Evolutionary conservation across 1,140 invertebrate species (phyloP), one percentile per base, ranked within the genome.

Genomic region (Tetragonula clypearis): DNA sequence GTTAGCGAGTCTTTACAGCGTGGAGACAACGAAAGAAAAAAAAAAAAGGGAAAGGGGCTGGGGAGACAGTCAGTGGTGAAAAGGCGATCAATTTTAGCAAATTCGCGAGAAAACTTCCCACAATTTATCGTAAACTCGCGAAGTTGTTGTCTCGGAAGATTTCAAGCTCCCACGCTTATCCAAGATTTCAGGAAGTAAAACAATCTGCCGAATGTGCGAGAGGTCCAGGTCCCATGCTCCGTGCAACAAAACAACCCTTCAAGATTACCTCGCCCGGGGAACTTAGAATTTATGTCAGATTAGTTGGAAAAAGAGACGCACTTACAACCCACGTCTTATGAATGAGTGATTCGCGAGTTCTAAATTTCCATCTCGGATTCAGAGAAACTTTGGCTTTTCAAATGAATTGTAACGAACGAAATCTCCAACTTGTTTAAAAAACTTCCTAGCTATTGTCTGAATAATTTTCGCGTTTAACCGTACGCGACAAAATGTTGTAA

Each of bases 101-200:
- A 66, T 66, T 66, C 30, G 65, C 26, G 26, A 30, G 14, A 66
- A 55, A 74, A 74, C 72, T 74, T 74, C 23, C 72, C 49, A 74
- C n/a, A 55, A 74, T 74, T 74, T 74, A 74, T 74, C 23, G 49
- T 21, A 55, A 23, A 17, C 11, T 55, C 41, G n/a, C 2, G 55
- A 53, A 74, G 23, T 74, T 55, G 17, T 74, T 74, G 72, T 74
- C 49, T 26, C 6, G 49, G n/a, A 55, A 74, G 49, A 55, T 55
- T 53, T 26, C 49, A 26, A 74, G 26, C 26, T 55, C n/a, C 21
- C 49, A 74, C 55, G 49, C 49, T 74, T 53, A 53, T 74, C 72
- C 72, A 74, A 74, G 72, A 74, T 74, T 74, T 23, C 19, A 41
- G 72, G 49, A 74, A 74, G 72, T 74, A 74, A 74, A 74, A 55